These are phyloP conservation scores for Rhagium mordax DNA, from an alignment of 2,888 invertebrate genomes.

Conservation along the genomic window DNA sequence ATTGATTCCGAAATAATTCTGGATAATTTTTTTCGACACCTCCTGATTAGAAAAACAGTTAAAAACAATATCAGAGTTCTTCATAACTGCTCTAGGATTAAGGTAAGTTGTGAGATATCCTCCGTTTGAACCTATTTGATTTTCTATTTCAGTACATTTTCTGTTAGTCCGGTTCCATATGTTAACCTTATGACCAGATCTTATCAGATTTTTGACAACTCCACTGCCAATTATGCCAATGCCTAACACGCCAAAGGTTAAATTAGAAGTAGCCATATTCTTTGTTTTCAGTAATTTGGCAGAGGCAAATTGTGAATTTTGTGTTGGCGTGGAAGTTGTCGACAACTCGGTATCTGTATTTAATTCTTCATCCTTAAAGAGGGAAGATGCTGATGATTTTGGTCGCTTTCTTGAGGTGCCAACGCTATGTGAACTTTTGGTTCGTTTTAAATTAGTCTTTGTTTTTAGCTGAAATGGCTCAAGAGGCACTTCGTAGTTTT, in stretches of 20 bases:
- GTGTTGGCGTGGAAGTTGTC: background rate
- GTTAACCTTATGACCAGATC: slow-evolving; percentile 93
- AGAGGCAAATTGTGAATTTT: background rate
- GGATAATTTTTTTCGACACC: slow-evolving; percentile 94
- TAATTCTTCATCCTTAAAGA: background rate
- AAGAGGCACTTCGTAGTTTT: slow-evolving; percentile 32
- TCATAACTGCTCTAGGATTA: slow-evolving; percentile 93
- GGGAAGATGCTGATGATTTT: background rate
- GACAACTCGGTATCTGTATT: background rate
- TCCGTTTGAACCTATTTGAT: slow-evolving; percentile 37
- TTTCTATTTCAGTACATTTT: slow-evolving; percentile 42
- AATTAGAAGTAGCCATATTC: slow-evolving; percentile 16
- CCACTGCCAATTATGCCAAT: slow-evolving; percentile 96
- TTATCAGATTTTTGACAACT: slow-evolving; percentile 94
- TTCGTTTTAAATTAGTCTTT: slow-evolving; percentile 16
- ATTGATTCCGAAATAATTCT: slow-evolving; percentile 94
- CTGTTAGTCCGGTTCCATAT: slow-evolving; percentile 90
- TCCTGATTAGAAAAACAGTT: slow-evolving; percentile 95
- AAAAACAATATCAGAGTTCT: slow-evolving; percentile 93
- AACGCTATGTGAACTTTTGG: slow-evolving; percentile 2
- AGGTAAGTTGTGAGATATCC: slow-evolving; percentile 78
- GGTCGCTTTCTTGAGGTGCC: slow-evolving; percentile 2
- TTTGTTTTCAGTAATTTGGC: slow-evolving; percentile 3
- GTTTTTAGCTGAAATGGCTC: slow-evolving; percentile 19
- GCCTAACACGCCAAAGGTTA: slow-evolving; percentile 69